phyloP scores from a whole-genome alignment of 2,113 vertebrate species.

The Copsychus sechellarum region DNA sequence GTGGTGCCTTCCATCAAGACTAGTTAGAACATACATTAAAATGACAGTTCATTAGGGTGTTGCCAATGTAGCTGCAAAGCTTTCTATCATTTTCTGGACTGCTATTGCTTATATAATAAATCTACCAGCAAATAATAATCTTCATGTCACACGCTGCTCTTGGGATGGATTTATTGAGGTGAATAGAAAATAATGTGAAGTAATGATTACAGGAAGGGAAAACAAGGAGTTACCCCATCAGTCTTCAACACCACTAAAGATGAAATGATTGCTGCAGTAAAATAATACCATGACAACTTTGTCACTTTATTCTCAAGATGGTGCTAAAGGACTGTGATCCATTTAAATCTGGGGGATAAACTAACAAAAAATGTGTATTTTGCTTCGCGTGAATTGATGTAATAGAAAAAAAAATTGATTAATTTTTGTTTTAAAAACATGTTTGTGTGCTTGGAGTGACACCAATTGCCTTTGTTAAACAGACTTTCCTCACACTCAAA shows the following conservation, averaged over 20 bases:
- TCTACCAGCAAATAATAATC: constrained; percentile 6
- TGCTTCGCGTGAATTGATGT: background rate
- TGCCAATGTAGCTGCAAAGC: background rate
- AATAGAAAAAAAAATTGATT: background rate
- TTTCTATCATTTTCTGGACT: constrained; percentile 26
- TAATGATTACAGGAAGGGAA: background rate
- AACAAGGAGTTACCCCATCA: constrained; percentile 2
- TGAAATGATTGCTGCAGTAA: background rate
- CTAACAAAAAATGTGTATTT: background rate
- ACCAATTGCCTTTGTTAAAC: background rate
- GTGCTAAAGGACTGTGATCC: background rate
- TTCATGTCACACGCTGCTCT: background rate
- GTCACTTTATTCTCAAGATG: constrained; percentile 9
- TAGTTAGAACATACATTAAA: background rate
- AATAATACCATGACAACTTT: background rate
- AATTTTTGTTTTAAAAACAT: background rate
- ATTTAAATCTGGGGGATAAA: background rate
- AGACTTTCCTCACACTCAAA: background rate
- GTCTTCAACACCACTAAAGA: background rate
- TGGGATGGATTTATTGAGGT: constrained; percentile 20
- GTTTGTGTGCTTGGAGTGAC: background rate
- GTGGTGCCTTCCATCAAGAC: background rate
- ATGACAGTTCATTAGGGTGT: constrained; percentile 3
- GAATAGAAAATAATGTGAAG: constrained; percentile 1
- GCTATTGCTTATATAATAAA: background rate